Evolutionary conservation across 1,140 invertebrate genomes (phyloP), one percentile per base, ranked within the genome.

Genomic region (Holcopasites calliopsidis): DNA sequence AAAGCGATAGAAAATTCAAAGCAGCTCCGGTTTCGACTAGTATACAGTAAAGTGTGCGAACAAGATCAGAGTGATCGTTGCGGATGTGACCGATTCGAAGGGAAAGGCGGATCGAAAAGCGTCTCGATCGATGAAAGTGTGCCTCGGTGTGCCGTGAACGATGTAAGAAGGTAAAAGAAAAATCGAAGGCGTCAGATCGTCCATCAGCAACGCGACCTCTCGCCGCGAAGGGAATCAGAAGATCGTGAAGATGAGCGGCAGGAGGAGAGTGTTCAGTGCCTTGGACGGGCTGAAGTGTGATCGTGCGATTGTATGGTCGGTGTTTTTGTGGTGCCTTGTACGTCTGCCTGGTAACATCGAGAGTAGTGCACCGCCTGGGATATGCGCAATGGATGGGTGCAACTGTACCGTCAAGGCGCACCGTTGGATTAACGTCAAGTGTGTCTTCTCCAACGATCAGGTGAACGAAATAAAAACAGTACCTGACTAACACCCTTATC

Each of bases 401-500:
- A 92, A 92, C 72, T 95, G 94, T 84, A 92, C 91, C 47, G 88
- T 92, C 40, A 92, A 91, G 40, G 90, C 91, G 44, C 92, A 93
- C 60, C 92, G 90, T 38, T 94, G 94, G 94, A 92, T 93, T 78
- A 93, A 90, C 79, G 91, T 95, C 82, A 95, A 94, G 89, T 95
- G 94, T 86, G 92, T 93, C 76, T 93, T 94, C 80, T 88, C 91
- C 54, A 85, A 89, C 47, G 85, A 92, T 84, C 93, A 95, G 93
- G 94, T 94, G 92, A 91, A 85, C 87, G 49, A 65, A 70, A 77
- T 35, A 40, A 50, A 62, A n/a, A 47, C 47, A 28, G 18, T 55
- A 13, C 64, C 40, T 23, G 65, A 61, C 55, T 76, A 71, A 76
- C 72, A 31, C 44, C 23, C n/a, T n/a, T n/a, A n/a, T n/a, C n/a